Evolutionary conservation across 2,888 invertebrate species (phyloP).

Genomic region (Tenthredo livida): DNA sequence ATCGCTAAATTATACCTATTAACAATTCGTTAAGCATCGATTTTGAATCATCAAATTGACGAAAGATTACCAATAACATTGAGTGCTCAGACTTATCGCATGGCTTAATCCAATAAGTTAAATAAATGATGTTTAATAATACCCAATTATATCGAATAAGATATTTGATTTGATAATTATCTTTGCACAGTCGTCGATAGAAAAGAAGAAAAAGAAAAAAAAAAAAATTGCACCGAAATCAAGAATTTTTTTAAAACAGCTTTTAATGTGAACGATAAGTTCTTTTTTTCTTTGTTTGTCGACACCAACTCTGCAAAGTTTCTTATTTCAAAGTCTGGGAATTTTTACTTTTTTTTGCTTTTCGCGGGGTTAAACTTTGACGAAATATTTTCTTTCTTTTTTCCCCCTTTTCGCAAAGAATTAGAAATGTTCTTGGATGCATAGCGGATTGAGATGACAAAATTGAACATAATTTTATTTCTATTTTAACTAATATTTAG

Average conservation of each 20-base stretch:
- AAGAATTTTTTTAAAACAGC: neutral
- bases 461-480: no score
- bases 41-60: neutral
- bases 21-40: neutral
- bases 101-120: neutral
- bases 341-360: no score
- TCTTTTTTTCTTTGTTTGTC: no score
- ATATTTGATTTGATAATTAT: neutral
- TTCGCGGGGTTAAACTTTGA: no score
- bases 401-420: no score
- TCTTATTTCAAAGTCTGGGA: no score
- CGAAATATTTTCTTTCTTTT: no score
- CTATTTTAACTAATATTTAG: no score
- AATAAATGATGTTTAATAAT: neutral
- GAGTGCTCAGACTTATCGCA: slow-evolving; percentile 8
- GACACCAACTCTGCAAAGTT: no score
- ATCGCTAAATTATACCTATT: neutral
- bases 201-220: neutral
- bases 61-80: neutral
- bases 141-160: neutral
- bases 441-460: no score
- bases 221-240: neutral
- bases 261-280: neutral
- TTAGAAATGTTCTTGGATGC: no score
- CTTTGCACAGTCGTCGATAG: neutral